A percentile compares a stretch with the other conserved stretches of the same genome.
Evolutionary conservation across 2,797 vertebrate genomes (phyloP).

Genomic region (Brachyalestes nurse): DNA sequence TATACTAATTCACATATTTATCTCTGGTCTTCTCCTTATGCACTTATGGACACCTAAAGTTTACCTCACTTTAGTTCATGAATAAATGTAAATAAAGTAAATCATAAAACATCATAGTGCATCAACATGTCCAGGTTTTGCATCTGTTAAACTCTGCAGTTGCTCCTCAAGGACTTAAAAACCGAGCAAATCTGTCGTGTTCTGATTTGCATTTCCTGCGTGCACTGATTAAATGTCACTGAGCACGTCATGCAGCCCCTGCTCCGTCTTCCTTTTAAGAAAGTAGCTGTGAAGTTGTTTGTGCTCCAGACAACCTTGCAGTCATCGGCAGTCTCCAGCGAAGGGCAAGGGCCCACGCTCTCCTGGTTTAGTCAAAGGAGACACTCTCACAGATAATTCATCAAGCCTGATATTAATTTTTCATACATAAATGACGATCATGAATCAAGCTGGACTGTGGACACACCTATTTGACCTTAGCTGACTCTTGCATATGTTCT

Average conservation of each 20-base stretch:
- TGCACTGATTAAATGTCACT: conserved; percentile 58
- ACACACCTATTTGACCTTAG: conserved; percentile 67
- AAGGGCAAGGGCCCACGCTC: conserved; percentile 63
- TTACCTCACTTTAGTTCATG: neutral
- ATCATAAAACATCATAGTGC: conserved; percentile 1
- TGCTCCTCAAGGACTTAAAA: conserved; percentile 42
- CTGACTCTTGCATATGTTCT: conserved; percentile 68
- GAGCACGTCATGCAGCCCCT: conserved; percentile 35
- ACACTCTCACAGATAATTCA: conserved; percentile 70
- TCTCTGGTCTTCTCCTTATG: neutral
- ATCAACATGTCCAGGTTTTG: conserved; percentile 30
- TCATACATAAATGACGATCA: conserved; percentile 76
- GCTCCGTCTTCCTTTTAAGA: conserved; percentile 36
- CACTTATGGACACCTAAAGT: neutral
- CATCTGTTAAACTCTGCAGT: conserved; percentile 35
- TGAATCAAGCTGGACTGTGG: conserved; percentile 73
- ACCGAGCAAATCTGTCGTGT: conserved; percentile 4
- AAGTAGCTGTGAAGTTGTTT: conserved; percentile 34
- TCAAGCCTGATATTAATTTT: conserved; percentile 72
- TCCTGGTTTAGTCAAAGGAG: conserved; percentile 72
- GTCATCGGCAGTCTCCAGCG: conserved; percentile 52
- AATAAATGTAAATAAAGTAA: conserved; percentile 8
- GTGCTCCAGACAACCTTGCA: conserved; percentile 48
- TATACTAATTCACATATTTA: too few relatives aligned
- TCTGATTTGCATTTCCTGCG: conserved; percentile 46